Base-by-base conservation (phyloP, 2,113 vertebrate genomes). In the Dipodomys merriami region DNA sequence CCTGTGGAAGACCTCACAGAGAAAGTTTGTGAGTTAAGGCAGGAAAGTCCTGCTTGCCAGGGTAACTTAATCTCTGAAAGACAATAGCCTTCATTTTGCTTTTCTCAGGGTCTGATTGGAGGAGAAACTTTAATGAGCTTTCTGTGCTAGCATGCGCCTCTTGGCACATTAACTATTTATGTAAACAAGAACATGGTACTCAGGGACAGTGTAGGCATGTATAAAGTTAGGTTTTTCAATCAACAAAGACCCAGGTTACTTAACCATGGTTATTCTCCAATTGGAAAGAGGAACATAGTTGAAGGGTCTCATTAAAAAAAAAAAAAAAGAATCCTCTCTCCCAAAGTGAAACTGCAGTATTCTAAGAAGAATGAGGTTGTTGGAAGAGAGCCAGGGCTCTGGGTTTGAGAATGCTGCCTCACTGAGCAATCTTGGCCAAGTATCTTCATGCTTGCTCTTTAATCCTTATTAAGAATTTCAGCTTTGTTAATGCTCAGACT, bases 41-140 rank as follows among this genome's bases (percentile, higher is more conserved):
- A 35, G 7, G 39, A 68, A 33, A 80, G 25, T 27, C 53, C 60
- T 72, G 46, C n/a, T 89, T 39, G 20, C 80, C 30, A 5, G 67
- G 39, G 64, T 88, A 71, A 88, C 44, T 39, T 78, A 79, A 83
- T 79, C 53, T 84, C 25, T 6, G 20, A 83, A 79, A 89, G 87
- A 83, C 80, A 88, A n/a, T 35, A 39, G 49, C 33, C 67, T 44
- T 60, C 30, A 78, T 39, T 92, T 71, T 22, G n/a, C 7, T 87
- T 87, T 81, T 68, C 77, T 79, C 19, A 72, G 46, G 13, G 22
- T 77, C 62, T 53, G 57, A 25, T 65, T 86, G 57, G 39, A 62
- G 16, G 10, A 71, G 81, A 77, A 65, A 53, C 10, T 68, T 91
- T 13, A 72, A 35, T 2, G 39, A 62, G 8, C 30, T 91, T 73